Base-by-base conservation (phyloP, 1,140 invertebrate species). In the Pachyrhynchus sulphureomaculatus region DNA sequence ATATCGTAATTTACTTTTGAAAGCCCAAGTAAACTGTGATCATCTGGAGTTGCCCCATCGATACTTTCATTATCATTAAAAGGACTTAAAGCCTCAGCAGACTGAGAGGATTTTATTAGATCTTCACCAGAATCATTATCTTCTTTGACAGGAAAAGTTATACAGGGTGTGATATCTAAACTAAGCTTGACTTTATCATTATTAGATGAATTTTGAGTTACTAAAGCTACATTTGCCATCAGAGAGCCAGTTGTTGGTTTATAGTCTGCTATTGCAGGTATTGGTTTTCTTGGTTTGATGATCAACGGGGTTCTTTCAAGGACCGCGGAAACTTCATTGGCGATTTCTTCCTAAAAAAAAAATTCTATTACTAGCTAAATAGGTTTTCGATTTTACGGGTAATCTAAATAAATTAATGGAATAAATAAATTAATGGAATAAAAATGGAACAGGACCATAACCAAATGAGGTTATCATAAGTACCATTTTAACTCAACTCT, bases 1-100 rank as follows among this genome's bases (percentile, higher is more conserved):
- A 88, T 87, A 62, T 88, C 87, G 67, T 87, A 88, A 74, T 87
- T 88, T 17, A 88, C 83, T 68, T 84, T 84, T n/a, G 83, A 84
- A 10, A 88, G 68, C 1, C 82, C 84, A 1, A 81, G 79, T 1
- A 78, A 75, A 71, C 79, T 52, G 79, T 78, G 23, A 39, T 86
- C 83, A 64, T 87, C 84, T 2, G 82, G 82, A 4, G 83, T 84
- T 26, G 80, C 60, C 44, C 85, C 81, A 49, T 85, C 77, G 15
- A 82, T 73, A 70, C 5, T 78, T 36, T 65, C 53, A 15, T 61
- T 66, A 47, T 72, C 67, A 34, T 62, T 57, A 32, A 72, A 17
- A 67, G 69, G 41, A 64, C 73, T 42, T 66, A 68, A 8, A 65
- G 62, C 53, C 34, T 69, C 56, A 2, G 10, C 23, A 8, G 39